Evolutionary conservation across 2,797 vertebrate genomes (phyloP), one percentile per base, ranked within the genome.

Genomic region (Australoheros facetus): DNA sequence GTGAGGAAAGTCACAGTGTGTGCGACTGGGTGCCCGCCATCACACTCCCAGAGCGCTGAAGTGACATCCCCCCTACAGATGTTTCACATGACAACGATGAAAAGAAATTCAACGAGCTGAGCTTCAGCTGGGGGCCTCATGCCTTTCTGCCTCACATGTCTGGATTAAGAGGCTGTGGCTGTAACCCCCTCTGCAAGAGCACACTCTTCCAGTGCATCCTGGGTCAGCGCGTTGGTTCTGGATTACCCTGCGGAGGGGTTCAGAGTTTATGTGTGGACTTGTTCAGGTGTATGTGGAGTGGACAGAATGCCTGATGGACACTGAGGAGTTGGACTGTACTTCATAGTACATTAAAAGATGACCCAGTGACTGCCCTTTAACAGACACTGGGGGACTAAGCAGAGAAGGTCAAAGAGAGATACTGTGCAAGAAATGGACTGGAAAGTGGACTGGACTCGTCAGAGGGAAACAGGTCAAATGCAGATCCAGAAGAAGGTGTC

Each of bases 21-120:
- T 98, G 97, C 13, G 97, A 99, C 90, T 99, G 98, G 98, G 97
- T 99, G 74, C 98, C 98, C 55, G 93, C 94, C 56, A 96, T 99
- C 88, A 96, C 96, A 16, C 96, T 99, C 60, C 97, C 98, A 0
- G 97, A 98, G 90, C 98, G 97, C 93, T 96, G 95, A 95, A 78
- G 74, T 26, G 21, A 56, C 78, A 19, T 21, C 8, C 69, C 69
- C 45, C 59, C 64, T 48, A 13, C 53, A 59, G 37, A 79, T 54
- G 81, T 87, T 90, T 91, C 89, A 86, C 73, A 48, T 73, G 87
- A 90, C 55, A 86, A 86, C 84, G 81, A 34, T 74, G 83, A 87
- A 87, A 90, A 92, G 87, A 94, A 89, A 89, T 89, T 92, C 86
- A 92, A 88, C 80, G 83, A 91, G 86, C 86, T 83, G 85, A 91